A percentile compares a stretch with the other conserved stretches of the same genome.
These are phyloP conservation scores for Ptilonorhynchus violaceus DNA, from an alignment of 2,113 vertebrate genomes.

Conservation along the genomic window DNA sequence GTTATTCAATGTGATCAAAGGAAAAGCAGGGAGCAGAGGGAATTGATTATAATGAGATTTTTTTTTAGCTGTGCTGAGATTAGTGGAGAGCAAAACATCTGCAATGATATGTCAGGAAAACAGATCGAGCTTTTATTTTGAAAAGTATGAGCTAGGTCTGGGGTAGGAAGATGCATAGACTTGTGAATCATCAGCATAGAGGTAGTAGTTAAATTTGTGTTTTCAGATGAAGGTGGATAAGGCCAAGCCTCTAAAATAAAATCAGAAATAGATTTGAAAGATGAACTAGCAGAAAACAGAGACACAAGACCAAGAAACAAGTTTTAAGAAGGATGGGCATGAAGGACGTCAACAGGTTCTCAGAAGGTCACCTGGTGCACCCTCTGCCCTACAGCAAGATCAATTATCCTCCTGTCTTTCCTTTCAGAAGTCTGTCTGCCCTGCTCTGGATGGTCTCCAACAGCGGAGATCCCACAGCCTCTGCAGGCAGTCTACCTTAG, in stretches of 20 bases:
- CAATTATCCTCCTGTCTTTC: slow-evolving; percentile 20
- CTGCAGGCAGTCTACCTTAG: slow-evolving; percentile 49
- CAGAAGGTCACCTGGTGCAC: not conserved
- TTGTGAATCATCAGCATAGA: slow-evolving; percentile 38
- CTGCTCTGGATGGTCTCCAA: slow-evolving; percentile 47
- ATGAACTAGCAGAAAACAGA: not conserved
- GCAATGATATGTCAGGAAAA: not conserved
- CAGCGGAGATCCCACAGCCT: slow-evolving; percentile 38
- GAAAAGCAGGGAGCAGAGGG: not conserved
- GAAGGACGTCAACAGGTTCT: not conserved
- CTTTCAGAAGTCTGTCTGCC: slow-evolving; percentile 37
- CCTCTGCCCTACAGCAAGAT: not conserved
- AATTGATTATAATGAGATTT: not conserved
- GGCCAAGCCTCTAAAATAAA: slow-evolving; percentile 14
- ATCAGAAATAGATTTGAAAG: not conserved
- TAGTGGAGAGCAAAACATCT: not conserved
- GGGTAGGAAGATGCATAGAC: not conserved
- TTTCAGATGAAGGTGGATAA: slow-evolving; percentile 47
- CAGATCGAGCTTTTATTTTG: slow-evolving; percentile 10
- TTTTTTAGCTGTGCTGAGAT: not conserved
- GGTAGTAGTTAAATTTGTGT: slow-evolving; percentile 7
- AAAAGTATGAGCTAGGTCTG: not conserved
- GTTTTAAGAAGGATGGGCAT: not conserved
- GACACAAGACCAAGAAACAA: not conserved
- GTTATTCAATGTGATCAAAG: not conserved